These are phyloP conservation scores for Phainopepla nitens DNA, from an alignment of 2,113 vertebrate species.

Conservation along the genomic window DNA sequence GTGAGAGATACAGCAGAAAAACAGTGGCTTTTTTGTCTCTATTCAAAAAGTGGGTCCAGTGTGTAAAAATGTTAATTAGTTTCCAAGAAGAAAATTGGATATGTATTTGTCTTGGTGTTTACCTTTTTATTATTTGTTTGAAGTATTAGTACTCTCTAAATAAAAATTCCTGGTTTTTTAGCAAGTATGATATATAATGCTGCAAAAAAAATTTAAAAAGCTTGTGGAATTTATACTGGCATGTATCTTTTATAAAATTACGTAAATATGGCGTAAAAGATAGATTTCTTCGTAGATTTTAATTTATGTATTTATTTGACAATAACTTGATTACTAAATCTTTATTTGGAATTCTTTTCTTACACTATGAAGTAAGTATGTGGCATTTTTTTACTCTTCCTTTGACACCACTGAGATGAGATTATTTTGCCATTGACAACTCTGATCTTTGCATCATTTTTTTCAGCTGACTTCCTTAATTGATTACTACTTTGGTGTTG, in stretches of 20 bases:
- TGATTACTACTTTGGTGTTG: conserved; percentile 63
- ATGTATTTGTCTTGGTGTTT: not conserved
- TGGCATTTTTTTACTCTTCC: conserved; percentile 25
- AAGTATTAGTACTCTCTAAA: not conserved
- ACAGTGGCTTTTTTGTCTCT: not conserved
- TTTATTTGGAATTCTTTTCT: not conserved
- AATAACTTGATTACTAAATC: not conserved
- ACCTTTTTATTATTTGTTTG: not conserved
- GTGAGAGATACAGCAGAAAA: not conserved
- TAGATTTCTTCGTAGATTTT: not conserved
- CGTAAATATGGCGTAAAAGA: not conserved
- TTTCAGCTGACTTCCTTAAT: conserved; percentile 67
- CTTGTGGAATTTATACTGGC: not conserved
- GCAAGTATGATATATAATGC: not conserved
- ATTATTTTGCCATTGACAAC: conserved; percentile 71
- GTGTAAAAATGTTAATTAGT: not conserved
- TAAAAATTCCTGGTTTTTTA: not conserved
- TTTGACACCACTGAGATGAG: conserved; percentile 52
- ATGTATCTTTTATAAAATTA: not conserved
- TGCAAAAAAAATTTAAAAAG: not conserved
- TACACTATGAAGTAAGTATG: not conserved
- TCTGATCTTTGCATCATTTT: conserved; percentile 69
- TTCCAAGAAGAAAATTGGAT: not conserved
- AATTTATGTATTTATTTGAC: not conserved
- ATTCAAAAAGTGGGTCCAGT: not conserved